Evolutionary conservation across 2,113 vertebrate genomes (phyloP), one percentile per base, ranked within the genome.

Genomic region (Heterotilapia buettikoferi): DNA sequence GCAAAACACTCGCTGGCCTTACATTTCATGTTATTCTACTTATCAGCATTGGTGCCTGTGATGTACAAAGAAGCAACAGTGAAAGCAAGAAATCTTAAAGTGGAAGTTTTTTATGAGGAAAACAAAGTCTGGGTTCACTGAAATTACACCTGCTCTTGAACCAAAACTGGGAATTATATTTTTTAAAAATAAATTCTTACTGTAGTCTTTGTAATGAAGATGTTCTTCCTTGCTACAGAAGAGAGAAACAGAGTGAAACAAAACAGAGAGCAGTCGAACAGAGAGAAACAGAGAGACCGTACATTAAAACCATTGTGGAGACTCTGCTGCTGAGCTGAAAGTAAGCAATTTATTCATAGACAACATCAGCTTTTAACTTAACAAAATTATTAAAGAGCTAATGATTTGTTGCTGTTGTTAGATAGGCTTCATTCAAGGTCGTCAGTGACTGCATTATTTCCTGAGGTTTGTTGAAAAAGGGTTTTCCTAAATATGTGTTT

Each of bases 11-110:
- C 2, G 11, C 63, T 78, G 45, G 45, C 45, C 73, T 78, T 52
- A 26, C 26, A n/a, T 78, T 78, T 78, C 73, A 52, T 29, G 14
- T 78, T 78, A 78, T 78, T 78, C 45, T 19, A 33, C 45, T 78
- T 50, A 52, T n/a, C 18, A 52, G 5, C 45, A 52, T 31, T n/a
- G 26, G 18, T n/a, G 26, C 45, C 24, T 50, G 45, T 52, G 45
- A 47, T 52, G 26, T 33, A 52, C 45, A 78, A 78, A 50, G 45
- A 78, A 31, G 45, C 18, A n/a, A n/a, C 26, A 52, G 26, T 78
- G 26, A 78, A 78, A 31, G 26, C 9, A 78, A 78, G 26, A 31
- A 31, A 78, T 78, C 73, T 78, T 31, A 50, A 78, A 52, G 11
- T n/a, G 26, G 16, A 50, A 33, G 45, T 2, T 52, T 29, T 78